Evolutionary conservation across 2,797 vertebrate genomes (phyloP).

Genomic region (Ambastaia sidthimunki): DNA sequence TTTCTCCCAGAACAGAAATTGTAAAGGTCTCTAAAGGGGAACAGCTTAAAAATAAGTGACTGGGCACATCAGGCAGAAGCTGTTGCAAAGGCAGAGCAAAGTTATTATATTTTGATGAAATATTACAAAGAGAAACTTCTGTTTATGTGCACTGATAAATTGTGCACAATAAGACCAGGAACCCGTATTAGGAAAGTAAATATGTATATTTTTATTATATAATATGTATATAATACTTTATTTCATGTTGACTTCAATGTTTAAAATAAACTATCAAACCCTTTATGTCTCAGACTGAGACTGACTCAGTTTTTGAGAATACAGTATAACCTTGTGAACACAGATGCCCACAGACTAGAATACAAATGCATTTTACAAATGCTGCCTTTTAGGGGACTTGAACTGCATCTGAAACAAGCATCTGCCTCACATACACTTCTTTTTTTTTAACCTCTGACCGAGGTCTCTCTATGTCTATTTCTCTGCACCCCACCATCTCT

Average conservation of each 20-base stretch:
- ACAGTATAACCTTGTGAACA: conserved; percentile 14
- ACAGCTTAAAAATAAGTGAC: too few relatives aligned
- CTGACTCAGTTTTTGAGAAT: conserved; percentile 1
- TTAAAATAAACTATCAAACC: conserved; percentile 12
- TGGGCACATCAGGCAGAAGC: background rate
- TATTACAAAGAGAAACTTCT: background rate
- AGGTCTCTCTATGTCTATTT: conserved; percentile 12
- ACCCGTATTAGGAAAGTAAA: conserved; percentile 8
- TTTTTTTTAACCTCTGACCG: conserved; percentile 14
- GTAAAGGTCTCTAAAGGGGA: background rate
- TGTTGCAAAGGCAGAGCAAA: background rate
- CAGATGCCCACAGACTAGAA: conserved; percentile 32
- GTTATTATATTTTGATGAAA: conserved; percentile 1
- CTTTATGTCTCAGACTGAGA: background rate
- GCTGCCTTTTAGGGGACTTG: background rate
- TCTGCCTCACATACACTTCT: background rate
- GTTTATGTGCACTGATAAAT: background rate
- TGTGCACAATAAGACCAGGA: background rate
- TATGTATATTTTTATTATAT: too few relatives aligned
- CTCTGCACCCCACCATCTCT: background rate
- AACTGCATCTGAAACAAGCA: conserved; percentile 1
- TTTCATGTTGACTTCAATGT: conserved; percentile 10
- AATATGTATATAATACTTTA: background rate
- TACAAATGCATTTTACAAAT: conserved; percentile 23
- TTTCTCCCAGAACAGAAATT: too few relatives aligned